Base-by-base conservation (phyloP, 2,888 invertebrate genomes). In the Iphiclides podalirius region DNA sequence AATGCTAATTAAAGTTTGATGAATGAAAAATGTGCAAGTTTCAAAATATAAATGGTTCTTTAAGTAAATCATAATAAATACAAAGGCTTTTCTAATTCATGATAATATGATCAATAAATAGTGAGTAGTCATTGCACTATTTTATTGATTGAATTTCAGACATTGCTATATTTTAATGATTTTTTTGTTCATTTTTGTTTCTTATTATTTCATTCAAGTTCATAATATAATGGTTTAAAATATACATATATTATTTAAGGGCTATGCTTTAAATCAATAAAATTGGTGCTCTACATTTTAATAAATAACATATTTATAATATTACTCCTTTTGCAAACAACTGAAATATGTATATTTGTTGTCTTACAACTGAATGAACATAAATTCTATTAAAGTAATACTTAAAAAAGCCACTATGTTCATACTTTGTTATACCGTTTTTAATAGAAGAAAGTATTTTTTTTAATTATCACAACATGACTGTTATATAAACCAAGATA, bases 381-480 rank as follows among this genome's bases (percentile, higher is more conserved):
- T 43, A 34, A 13, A 1, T 4, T 33, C 33, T 43, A 55, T 37
- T 56, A 60, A 61, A 55, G 52, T 62, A 64, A 64, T 64, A 63
- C 63, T 63, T 63, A 52, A 56, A 52, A 60, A 61, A 60, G 62
- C 61, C 62, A 61, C 59, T 23, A 11, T 35, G 11, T 62, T 56
- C 58, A 63, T 60, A 62, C 54, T 56, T 60, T 47, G 51, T 54
- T 52, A 58, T 53, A 45, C 51, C 51, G 43, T 53, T 55, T 52
- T 44, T 54, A 53, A 58, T 55, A 55, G 54, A 45, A 49, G 48
- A 50, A 58, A 58, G 55, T 58, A 60, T 52, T 54, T 60, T 52
- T 56, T 61, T 59, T 53, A 40, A 59, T 52, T 54, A 63, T 55
- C 48, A 55, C 48, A 47, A 51, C 46, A 48, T 45, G 53, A 57